These are phyloP conservation scores for Megalops atlanticus DNA, from an alignment of 2,113 vertebrate species.

Conservation along the genomic window DNA sequence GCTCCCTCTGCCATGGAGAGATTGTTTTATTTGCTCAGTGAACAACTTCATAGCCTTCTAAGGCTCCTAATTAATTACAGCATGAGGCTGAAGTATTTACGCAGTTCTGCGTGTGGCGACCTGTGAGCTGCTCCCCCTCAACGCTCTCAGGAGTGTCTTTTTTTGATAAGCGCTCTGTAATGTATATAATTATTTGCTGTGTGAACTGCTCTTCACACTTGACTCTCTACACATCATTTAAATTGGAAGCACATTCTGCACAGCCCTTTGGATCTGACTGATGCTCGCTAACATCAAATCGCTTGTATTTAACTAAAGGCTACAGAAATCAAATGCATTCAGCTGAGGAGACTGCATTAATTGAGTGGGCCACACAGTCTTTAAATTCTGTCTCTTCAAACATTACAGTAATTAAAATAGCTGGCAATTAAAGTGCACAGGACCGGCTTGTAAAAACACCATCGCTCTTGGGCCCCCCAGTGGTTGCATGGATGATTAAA, in stretches of 20 bases:
- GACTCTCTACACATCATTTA: constrained; percentile 13
- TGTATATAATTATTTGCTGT: constrained; percentile 26
- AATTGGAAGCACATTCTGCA: constrained; percentile 5
- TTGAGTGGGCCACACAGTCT: constrained; percentile 48
- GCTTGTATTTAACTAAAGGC: constrained; percentile 32
- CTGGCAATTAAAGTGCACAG: constrained; percentile 43
- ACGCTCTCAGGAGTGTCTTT: not conserved
- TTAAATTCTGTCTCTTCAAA: constrained; percentile 53
- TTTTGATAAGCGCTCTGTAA: constrained; percentile 16
- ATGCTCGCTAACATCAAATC: constrained; percentile 13
- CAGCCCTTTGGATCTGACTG: constrained; percentile 12
- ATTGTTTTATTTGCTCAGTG: constrained; percentile 5
- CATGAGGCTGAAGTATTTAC: not conserved
- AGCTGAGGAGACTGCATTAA: constrained; percentile 41
- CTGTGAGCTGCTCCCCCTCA: not conserved
- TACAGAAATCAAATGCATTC: constrained; percentile 21
- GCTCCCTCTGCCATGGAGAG: not conserved
- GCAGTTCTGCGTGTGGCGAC: not conserved
- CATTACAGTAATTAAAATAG: constrained; percentile 53
- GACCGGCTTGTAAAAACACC: constrained; percentile 48
- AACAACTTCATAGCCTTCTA: constrained; percentile 2
- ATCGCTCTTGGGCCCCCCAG: constrained; percentile 32
- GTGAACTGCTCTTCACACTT: constrained; percentile 1
- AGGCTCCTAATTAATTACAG: not conserved
- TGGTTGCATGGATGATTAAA: constrained; percentile 64